Percentiles rank a stretch among this genome's conserved stretches.
Evolutionary conservation across 2,797 vertebrate species (phyloP).

Genomic region (Uromys caudimaculatus): DNA sequence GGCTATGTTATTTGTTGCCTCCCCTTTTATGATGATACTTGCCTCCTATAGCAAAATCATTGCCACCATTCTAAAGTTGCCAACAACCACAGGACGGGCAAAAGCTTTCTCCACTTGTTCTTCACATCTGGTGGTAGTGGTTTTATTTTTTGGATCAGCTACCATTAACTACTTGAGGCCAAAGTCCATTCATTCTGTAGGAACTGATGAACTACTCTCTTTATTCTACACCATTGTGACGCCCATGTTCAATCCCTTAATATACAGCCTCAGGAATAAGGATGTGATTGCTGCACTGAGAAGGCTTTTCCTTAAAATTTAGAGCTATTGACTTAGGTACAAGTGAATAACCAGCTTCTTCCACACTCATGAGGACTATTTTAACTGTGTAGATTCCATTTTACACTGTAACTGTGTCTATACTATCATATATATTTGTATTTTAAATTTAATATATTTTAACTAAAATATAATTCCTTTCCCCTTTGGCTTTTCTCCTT

Average conservation of each 20-base stretch:
- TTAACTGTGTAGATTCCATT: not conserved
- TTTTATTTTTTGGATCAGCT: constrained; percentile 65
- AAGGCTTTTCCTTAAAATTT: not conserved
- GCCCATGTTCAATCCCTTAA: constrained; percentile 61
- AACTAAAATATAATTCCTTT: not conserved
- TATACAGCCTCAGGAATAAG: constrained; percentile 66
- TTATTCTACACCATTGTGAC: constrained; percentile 54
- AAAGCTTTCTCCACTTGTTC: constrained; percentile 58
- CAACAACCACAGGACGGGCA: not conserved
- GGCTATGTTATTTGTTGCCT: not conserved
- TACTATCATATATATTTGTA: not conserved
- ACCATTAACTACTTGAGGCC: constrained; percentile 25
- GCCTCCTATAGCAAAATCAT: constrained; percentile 66
- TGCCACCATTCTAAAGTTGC: not conserved
- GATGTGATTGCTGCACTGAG: constrained; percentile 54
- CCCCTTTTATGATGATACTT: constrained; percentile 55
- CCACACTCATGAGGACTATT: not conserved
- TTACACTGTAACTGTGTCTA: not conserved
- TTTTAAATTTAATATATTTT: not conserved
- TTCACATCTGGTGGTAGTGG: constrained; percentile 43
- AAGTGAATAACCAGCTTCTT: not conserved
- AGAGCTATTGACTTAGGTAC: not conserved
- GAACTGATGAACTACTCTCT: constrained; percentile 29
- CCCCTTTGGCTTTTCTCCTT: not conserved
- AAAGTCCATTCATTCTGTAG: not conserved